Percentiles rank a stretch among this genome's conserved stretches.
Evolutionary conservation across 2,797 vertebrate species (phyloP).

Genomic region (Betta splendens): DNA sequence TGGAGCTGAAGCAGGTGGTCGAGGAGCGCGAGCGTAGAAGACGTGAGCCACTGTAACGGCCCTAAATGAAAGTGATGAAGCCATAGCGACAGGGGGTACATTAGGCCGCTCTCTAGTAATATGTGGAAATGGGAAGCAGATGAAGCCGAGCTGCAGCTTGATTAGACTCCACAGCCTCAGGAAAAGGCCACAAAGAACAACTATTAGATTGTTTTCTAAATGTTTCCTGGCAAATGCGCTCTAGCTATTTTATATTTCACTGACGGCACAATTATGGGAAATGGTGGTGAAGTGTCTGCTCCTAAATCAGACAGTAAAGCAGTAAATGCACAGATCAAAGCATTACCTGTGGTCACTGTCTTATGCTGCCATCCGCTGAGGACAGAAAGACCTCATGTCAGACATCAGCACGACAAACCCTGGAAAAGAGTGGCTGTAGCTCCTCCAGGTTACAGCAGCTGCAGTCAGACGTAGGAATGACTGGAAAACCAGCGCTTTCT

Average conservation of each 20-base stretch:
- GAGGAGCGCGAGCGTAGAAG: constrained; percentile 38
- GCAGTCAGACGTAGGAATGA: too few species aligned
- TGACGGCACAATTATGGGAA: not conserved
- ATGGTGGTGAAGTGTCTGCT: not conserved
- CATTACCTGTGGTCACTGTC: not conserved
- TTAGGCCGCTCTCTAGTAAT: constrained; percentile 48
- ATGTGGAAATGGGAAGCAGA: constrained; percentile 46
- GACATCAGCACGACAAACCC: too few species aligned
- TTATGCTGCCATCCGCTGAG: too few species aligned
- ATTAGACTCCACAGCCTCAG: constrained; percentile 18
- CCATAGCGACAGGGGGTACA: constrained; percentile 48
- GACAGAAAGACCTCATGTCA: too few species aligned
- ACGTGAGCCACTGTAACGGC: constrained; percentile 28
- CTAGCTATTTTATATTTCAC: not conserved
- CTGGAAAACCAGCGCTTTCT: too few species aligned
- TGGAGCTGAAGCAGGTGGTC: constrained; percentile 45
- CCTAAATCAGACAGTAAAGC: not conserved
- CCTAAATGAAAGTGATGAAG: constrained; percentile 65
- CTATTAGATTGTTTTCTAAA: constrained; percentile 13
- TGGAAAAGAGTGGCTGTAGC: too few species aligned
- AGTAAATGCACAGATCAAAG: not conserved
- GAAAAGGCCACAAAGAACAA: constrained; percentile 9
- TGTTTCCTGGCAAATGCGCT: constrained; percentile 20
- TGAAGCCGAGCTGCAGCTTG: constrained; percentile 28
- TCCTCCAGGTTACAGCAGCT: too few species aligned